Percentiles rank a stretch among this genome's conserved stretches.
phyloP scores from a whole-genome alignment of 2,113 vertebrate species.

The Setophaga coronata region DNA sequence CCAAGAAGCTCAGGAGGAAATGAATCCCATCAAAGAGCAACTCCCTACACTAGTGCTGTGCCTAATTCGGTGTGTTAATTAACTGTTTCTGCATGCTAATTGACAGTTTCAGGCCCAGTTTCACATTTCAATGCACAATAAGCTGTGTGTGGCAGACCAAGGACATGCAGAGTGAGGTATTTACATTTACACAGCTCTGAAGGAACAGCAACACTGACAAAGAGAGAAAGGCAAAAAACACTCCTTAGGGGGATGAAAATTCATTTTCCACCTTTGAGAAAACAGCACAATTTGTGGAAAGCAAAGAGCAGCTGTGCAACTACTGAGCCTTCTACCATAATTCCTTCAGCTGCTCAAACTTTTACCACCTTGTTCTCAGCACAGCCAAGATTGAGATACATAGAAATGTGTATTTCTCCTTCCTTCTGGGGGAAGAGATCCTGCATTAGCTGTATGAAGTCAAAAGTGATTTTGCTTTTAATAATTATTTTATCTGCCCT shows the following conservation, averaged over 20 bases:
- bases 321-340: neutral
- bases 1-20: neutral
- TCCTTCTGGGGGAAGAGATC: neutral
- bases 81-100: neutral
- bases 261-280: neutral
- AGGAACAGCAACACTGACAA: neutral
- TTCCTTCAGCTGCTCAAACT: neutral
- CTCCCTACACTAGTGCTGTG: neutral
- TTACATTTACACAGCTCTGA: neutral
- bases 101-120: neutral
- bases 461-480: neutral
- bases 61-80: neutral
- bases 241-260: neutral
- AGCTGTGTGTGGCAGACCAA: neutral
- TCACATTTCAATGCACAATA: neutral
- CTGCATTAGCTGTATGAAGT: neutral
- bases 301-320: neutral
- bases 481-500: neutral
- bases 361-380: neutral
- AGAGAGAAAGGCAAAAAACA: neutral
- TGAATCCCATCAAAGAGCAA: neutral
- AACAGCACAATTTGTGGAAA: neutral
- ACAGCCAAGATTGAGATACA: rapidly evolving
- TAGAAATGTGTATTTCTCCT: neutral
- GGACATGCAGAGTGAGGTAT: neutral